Evolutionary conservation across 2,888 invertebrate species (phyloP), one percentile per base, ranked within the genome.

Genomic region (Caenorhabditis sp.): DNA sequence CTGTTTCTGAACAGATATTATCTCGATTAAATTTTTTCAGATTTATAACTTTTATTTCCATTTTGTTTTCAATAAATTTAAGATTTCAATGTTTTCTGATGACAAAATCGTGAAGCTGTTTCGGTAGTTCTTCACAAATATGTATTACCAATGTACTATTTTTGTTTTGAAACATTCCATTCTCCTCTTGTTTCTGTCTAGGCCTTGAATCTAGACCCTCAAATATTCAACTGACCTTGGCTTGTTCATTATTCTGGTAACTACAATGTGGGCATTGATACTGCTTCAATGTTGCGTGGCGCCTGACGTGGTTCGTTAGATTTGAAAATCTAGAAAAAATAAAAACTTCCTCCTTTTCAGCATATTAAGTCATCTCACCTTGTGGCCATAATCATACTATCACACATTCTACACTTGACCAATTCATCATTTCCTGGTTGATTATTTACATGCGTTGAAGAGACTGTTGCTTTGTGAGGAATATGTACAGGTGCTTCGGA

Each of bases 221-320:
- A n/a, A n/a, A n/a, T n/a, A n/a, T n/a, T n/a, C n/a, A 12, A 26
- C 58, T 36, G 7, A 69, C 84, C 70, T 83, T 83, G 0, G 78
- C 79, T 71, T 76, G 77, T 54, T 78, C 83, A 67, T 84, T 84
- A 65, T 83, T 83, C 25, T 67, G 72, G 62, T 83, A 85, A 2
- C 58, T 61, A 68, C 85, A 85, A 57, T 84, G 68, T n/a, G 70
- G 59, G 67, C 83, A 83, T 38, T 77, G 70, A 59, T 78, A 85
- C 67, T 82, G 83, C 61, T 84, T 84, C 52, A 83, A 27, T 2
- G 63, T 57, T 10, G 83, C 80, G 38, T 85, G 85, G 8, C 80
- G 79, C 8, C 74, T 68, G 17, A 84, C 82, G 61, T 85, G 85
- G 60, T 78, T 84, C 38, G 74, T 72, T 50, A 85, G 58, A 52